Evolutionary conservation across 2,888 invertebrate species (phyloP).

Genomic region (Xestia sexstrigata): DNA sequence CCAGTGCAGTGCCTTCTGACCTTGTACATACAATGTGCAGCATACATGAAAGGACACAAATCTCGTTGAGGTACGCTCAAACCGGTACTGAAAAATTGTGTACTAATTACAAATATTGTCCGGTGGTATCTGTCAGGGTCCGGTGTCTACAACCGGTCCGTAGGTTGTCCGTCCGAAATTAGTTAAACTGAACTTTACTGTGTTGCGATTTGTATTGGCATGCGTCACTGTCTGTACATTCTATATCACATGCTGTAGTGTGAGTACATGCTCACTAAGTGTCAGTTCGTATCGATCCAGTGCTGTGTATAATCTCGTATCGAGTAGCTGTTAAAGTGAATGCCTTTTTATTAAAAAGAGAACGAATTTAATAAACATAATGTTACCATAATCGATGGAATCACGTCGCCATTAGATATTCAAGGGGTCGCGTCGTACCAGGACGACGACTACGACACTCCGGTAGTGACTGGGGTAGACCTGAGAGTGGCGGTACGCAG

Average conservation of each 20-base stretch:
- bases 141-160: not conserved
- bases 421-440: slow-evolving; percentile 1
- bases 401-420: slow-evolving; percentile 4
- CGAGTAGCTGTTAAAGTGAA: not conserved
- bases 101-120: not conserved
- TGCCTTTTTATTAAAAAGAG: not conserved
- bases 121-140: not conserved
- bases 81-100: not conserved
- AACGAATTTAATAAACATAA: slow-evolving; percentile 5
- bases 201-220: not conserved
- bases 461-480: too few species aligned
- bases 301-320: slow-evolving; percentile 2
- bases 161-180: not conserved
- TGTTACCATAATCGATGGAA: slow-evolving; percentile 2
- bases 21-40: not conserved
- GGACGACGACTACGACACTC: too few species aligned
- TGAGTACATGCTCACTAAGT: slow-evolving; percentile 7
- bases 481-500: too few species aligned
- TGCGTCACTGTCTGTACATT: not conserved
- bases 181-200: not conserved
- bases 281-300: not conserved
- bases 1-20: not conserved
- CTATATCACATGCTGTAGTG: not conserved
- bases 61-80: not conserved
- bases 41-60: not conserved